These are phyloP conservation scores for Lithophane leautieri DNA, from an alignment of 2,888 invertebrate species.

Conservation along the genomic window DNA sequence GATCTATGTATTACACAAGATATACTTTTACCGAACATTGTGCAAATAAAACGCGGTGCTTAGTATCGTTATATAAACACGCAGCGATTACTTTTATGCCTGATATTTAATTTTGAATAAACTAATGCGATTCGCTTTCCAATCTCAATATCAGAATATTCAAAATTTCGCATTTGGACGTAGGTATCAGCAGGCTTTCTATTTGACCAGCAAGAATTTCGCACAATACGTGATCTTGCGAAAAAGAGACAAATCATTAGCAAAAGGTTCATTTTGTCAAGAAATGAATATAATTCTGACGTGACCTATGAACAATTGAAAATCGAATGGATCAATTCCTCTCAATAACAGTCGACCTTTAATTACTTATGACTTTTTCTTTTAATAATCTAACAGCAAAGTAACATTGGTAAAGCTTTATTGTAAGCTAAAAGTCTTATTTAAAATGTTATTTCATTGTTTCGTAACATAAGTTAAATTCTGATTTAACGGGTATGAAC, in stretches of 20 bases:
- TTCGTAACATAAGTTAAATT: slow-evolving; percentile 12
- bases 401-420: too few species aligned
- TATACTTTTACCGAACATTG: slow-evolving; percentile 62
- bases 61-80: slow-evolving; percentile 56
- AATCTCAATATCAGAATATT: slow-evolving; percentile 36
- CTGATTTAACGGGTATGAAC: too few species aligned
- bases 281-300: neutral
- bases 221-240: neutral
- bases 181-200: slow-evolving; percentile 25
- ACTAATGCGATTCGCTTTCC: slow-evolving; percentile 51
- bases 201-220: slow-evolving; percentile 7
- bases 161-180: neutral
- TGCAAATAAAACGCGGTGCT: slow-evolving; percentile 53
- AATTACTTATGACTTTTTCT: neutral
- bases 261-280: neutral
- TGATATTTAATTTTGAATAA: slow-evolving; percentile 43
- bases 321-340: neutral
- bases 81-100: slow-evolving; percentile 34
- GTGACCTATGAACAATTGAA: neutral
- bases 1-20: slow-evolving; percentile 50
- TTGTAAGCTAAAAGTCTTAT: neutral
- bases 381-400: neutral
- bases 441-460: slow-evolving; percentile 12
- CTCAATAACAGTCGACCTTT: too few species aligned
- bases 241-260: neutral